Conservation (phyloP, 1,140 invertebrate species). For the Apis cerana region DNA sequence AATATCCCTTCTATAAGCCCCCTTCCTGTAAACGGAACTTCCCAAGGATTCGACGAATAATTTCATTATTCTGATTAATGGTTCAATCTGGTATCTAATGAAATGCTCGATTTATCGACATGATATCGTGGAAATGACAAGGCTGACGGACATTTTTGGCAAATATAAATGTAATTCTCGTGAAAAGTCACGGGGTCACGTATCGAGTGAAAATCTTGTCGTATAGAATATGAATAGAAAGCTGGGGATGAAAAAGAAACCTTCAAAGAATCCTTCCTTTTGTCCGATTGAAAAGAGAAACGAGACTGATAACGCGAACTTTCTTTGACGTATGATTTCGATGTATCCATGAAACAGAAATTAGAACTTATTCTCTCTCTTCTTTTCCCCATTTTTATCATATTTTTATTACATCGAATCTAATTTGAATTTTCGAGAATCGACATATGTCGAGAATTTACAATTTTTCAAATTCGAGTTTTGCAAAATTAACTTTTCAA, state of each 20-base stretch:
- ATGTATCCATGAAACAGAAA: neutral
- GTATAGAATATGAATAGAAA: neutral
- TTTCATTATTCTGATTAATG: constrained; percentile 48
- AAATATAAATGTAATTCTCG: neutral
- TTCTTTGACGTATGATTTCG: neutral
- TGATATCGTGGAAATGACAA: constrained; percentile 19
- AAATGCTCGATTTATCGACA: constrained; percentile 36
- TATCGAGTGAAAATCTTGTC: neutral
- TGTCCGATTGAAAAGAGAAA: neutral
- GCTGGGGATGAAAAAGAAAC: neutral
- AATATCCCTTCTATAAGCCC: neutral
- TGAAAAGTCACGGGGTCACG: neutral
- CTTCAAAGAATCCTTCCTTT: neutral
- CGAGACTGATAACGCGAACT: neutral
- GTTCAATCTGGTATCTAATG: constrained; percentile 35
- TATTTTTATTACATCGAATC: too few species aligned
- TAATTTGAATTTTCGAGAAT: too few species aligned
- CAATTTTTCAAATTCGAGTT: too few species aligned
- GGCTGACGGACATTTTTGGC: constrained; percentile 6
- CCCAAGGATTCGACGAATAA: constrained; percentile 52
- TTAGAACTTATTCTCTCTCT: neutral
- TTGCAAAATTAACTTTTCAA: too few species aligned
- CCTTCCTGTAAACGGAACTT: neutral
- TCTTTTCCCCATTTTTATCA: neutral
- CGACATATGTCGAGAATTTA: too few species aligned